These are phyloP conservation scores for Caracal caracal DNA, from an alignment of 2,113 vertebrate species.

Conservation along the genomic window DNA sequence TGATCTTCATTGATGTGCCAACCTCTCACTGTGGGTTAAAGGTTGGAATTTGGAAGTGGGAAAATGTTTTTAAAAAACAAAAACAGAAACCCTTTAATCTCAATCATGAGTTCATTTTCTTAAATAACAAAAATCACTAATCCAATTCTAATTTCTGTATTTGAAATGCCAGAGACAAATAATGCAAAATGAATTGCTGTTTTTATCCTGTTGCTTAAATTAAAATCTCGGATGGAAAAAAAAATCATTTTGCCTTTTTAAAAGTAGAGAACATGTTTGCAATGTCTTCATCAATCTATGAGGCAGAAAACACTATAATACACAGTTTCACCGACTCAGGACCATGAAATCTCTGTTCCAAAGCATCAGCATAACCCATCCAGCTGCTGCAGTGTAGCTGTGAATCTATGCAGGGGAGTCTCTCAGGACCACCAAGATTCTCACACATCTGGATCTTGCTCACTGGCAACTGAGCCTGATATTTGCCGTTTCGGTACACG, in stretches of 20 bases:
- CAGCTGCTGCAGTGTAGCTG: slow-evolving; percentile 4
- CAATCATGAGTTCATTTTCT: neutral
- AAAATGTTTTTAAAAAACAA: neutral
- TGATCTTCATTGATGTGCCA: neutral
- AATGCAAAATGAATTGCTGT: neutral
- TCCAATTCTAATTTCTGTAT: neutral
- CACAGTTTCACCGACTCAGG: neutral
- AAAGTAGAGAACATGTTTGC: neutral
- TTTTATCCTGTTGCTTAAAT: slow-evolving; percentile 38
- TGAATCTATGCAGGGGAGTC: neutral
- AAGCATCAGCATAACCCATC: neutral
- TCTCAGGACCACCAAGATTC: slow-evolving; percentile 47
- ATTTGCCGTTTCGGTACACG: neutral
- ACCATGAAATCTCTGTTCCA: slow-evolving; percentile 1
- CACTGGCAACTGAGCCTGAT: neutral
- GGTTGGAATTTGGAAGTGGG: neutral
- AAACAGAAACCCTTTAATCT: neutral
- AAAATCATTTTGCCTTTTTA: neutral
- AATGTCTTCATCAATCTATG: neutral
- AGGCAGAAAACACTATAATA: neutral
- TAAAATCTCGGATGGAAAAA: neutral
- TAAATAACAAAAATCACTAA: slow-evolving; percentile 28
- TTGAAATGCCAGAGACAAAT: slow-evolving; percentile 18
- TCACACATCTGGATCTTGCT: slow-evolving; percentile 44
- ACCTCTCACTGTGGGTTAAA: neutral